Percentiles rank a stretch among this genome's conserved stretches.
Evolutionary conservation across 1,140 invertebrate genomes (phyloP).

Genomic region (Antheraea mylitta): DNA sequence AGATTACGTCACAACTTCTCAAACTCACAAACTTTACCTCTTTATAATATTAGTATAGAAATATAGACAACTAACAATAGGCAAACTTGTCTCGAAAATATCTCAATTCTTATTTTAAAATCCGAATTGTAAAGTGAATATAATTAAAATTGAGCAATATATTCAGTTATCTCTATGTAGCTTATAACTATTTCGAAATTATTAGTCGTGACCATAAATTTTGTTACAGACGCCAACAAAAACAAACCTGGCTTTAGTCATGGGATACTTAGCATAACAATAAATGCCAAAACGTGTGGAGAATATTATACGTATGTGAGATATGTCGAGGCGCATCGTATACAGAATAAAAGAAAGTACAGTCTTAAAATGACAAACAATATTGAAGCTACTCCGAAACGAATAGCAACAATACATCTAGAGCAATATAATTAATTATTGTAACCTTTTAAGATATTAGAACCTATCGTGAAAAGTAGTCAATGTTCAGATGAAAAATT

Average conservation of each 20-base stretch:
- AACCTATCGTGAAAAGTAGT: background rate
- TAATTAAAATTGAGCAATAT: too few species aligned
- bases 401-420: conserved; percentile 6
- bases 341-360: conserved; percentile 15
- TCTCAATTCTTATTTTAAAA: too few species aligned
- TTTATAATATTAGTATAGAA: too few species aligned
- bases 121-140: too few species aligned
- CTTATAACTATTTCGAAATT: too few species aligned
- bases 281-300: background rate
- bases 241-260: background rate
- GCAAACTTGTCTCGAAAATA: too few species aligned
- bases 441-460: conserved; percentile 1
- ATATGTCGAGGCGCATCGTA: background rate
- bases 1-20: too few species aligned
- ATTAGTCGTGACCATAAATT: background rate
- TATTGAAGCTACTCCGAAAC: conserved; percentile 8
- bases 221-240: background rate
- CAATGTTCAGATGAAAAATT: background rate
- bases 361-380: conserved; percentile 12
- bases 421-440: background rate
- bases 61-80: too few species aligned
- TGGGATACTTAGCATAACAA: background rate
- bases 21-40: too few species aligned
- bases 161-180: too few species aligned
- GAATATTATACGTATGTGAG: background rate